Evolutionary conservation across 2,797 vertebrate species (phyloP), one percentile per base, ranked within the genome.

Genomic region (Chiroxiphia lanceolata): DNA sequence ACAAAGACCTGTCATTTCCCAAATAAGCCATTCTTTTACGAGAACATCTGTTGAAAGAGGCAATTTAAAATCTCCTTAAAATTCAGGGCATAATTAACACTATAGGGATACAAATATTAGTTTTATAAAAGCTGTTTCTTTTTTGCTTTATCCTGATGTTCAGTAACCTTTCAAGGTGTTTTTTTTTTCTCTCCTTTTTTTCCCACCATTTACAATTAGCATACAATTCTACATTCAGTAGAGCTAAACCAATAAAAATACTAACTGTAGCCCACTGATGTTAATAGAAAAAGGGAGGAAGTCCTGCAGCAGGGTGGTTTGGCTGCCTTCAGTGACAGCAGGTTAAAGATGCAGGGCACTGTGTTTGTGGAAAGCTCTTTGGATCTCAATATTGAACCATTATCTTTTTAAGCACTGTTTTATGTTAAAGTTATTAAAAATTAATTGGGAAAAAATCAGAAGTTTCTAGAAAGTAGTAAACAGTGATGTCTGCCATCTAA

Each of bases 31-130:
- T 96, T 97, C 91, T 96, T 98, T 97, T 96, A 97, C 95, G 93
- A 97, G 97, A 97, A 87, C 97, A 97, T 98, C 97, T 98, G 97
- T 97, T 98, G 94, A 97, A 97, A 97, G 92, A 95, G 92, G 96
- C 93, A 97, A 96, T 98, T 97, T 97, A 90, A 96, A 96, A 96
- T 96, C 96, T 97, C 96, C 95, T 97, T 97, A 97, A 98, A 97
- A 97, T 96, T 95, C 34, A 82, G 80, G 96, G 96, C 96, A 96
- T 98, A 97, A 98, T 98, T 97, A 98, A 98, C 95, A 92, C 97
- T 98, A 92, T 88, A 90, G 95, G 95, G 97, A 97, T 96, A 96
- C 96, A 97, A 96, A 97, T 97, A 97, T 97, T 97, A 96, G 97
- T 97, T 98, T 98, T 97, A 97, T 96, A 94, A 91, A 95, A 97